Base-by-base conservation (phyloP, 1,140 invertebrate genomes). In the Helicoverpa armigera region DNA sequence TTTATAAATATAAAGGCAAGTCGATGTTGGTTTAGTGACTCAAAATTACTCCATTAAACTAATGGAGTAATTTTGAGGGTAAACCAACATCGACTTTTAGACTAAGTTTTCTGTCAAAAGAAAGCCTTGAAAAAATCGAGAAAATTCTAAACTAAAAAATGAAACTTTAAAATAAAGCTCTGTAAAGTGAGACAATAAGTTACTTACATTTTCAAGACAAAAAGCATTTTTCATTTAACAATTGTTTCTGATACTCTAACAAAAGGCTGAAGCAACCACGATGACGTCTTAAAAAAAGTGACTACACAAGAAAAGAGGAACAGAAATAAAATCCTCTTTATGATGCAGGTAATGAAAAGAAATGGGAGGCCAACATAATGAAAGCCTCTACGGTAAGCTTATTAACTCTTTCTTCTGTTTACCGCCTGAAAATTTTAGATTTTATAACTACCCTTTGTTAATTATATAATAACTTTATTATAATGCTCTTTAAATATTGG, bases 331-430 rank as follows among this genome's bases (percentile, higher is more conserved):
- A 85, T 73, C 84, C 85, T 83, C 87, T 90, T 93, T 92, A 86
- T 89, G 85, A 88, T 89, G 81, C 87, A 90, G 87, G 90, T 91
- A 89, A 92, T 91, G 90, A 91, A 91, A 91, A 90, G 90, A 91
- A 89, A 88, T 89, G 86, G 83, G 83, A 88, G 88, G 88, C 90
- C 91, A 91, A 87, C 88, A 82, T 87, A 72, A 86, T 82, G 85
- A 74, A 80, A 80, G 87, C 81, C 86, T 88, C 86, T 87, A 86
- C 85, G 35, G 85, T 91, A 89, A 91, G 91, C 88, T 89, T 89
- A 90, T 91, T 90, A 89, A 88, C 65, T 58, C 51, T 79, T 79
- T 18, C 63, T 70, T 70, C 18, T 75, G 18, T 78, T 78, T 67
- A 31, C 31, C 63, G 23, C 43, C 56, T 63, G 73, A 63, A 76